Percentiles rank a stretch among this genome's conserved stretches.
Conservation (phyloP, 2,113 vertebrate species). For the Terrapene triunguis region DNA sequence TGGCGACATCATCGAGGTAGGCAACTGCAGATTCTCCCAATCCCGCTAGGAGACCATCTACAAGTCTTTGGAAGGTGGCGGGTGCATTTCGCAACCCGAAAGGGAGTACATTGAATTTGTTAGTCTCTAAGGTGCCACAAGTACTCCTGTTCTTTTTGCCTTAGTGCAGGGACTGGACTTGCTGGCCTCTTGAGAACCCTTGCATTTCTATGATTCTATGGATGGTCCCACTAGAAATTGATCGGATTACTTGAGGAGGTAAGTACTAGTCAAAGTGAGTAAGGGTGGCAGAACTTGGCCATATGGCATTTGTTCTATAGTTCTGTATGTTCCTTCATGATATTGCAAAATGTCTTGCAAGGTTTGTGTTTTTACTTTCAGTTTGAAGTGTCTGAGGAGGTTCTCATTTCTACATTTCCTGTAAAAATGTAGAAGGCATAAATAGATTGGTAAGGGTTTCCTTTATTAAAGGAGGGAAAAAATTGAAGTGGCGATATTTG, state of each 20-base stretch:
- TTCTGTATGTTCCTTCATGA: not conserved
- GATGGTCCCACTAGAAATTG: not conserved
- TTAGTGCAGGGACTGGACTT: not conserved
- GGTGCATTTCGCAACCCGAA: too few species aligned
- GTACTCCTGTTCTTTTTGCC: too few species aligned
- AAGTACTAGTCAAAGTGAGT: not conserved
- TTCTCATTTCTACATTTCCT: not conserved
- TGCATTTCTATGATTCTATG: not conserved
- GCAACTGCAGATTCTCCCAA: too few species aligned
- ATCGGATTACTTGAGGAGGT: not conserved
- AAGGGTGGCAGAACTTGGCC: not conserved
- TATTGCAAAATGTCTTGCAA: not conserved
- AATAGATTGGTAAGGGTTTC: not conserved
- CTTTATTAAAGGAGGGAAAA: not conserved
- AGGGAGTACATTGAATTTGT: too few species aligned
- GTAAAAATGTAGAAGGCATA: not conserved
- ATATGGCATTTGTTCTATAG: not conserved
- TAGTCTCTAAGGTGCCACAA: too few species aligned
- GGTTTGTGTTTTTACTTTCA: slow-evolving; percentile 4
- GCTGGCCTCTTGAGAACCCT: not conserved
- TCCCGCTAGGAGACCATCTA: too few species aligned
- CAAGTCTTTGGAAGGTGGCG: too few species aligned
- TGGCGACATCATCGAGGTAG: too few species aligned
- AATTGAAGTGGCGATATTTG: not conserved
- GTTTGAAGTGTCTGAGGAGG: slow-evolving; percentile 2